Base-by-base conservation (phyloP, 2,888 invertebrate genomes). In the Harpagoxenus sublaevis region DNA sequence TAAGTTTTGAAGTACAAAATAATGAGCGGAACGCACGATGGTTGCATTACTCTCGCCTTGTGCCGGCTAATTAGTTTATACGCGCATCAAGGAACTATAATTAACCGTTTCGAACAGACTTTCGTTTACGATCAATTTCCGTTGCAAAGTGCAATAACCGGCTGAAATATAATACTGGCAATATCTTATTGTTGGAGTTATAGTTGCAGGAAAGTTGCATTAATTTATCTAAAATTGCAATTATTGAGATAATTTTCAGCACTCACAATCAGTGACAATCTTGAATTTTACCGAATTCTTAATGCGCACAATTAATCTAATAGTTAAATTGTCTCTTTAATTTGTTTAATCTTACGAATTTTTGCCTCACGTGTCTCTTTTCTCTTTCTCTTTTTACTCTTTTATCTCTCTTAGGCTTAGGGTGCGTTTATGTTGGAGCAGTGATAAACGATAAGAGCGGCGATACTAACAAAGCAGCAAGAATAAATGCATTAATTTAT, bases 41-140 rank as follows among this genome's bases (percentile, higher is more conserved):
- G 48, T 85, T 88, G 82, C 85, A 74, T 89, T 86, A 88, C 39
- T 51, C 74, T 83, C 62, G 35, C 62, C 51, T 65, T 62, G 55
- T 82, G 39, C 31, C 68, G 10, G 42, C n/a, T 86, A 82, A 77
- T 83, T 85, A 66, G 35, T 74, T 57, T 45, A 71, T 45, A 45
- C n/a, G 53, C 70, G 70, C 62, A 68, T 79, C 86, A 57, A 87
- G 73, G 48, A 68, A 68, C 57, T 86, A 89, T 86, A 89, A 89
- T 89, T 86, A 81, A 79, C 66, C 84, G 39, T 85, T 6, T 62
- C 23, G n/a, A 66, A 60, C 65, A 63, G 48, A 89, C 88, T 89
- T 89, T 88, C 88, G 66, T 85, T 86, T 78, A 53, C 66, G 45
- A 85, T 81, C 78, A 74, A 84, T 82, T 82, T 66, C 66, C 12